Conservation (phyloP, 2,888 invertebrate genomes). For the Chironomus riparius region DNA sequence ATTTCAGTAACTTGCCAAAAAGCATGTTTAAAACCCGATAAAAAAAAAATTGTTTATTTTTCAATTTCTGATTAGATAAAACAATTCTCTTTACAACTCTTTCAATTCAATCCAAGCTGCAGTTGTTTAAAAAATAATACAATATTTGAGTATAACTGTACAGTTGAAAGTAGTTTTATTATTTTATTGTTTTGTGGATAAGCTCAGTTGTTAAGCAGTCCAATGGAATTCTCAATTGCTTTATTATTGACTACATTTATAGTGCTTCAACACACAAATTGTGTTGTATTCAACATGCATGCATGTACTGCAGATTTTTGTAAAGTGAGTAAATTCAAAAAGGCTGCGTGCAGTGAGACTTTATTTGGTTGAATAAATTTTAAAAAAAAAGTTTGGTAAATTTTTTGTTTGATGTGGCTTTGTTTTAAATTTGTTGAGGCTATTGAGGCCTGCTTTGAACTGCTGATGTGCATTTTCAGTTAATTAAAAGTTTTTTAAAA, state of each 20-base stretch:
- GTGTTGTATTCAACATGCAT: conserved; percentile 6
- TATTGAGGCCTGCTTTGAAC: too few relatives aligned
- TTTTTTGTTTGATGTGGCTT: too few relatives aligned
- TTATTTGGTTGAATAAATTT: neutral
- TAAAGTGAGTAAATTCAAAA: neutral
- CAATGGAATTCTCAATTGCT: neutral
- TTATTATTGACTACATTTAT: neutral
- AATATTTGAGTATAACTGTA: too few relatives aligned
- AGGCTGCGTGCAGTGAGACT: too few relatives aligned
- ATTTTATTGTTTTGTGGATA: neutral
- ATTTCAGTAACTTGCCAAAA: neutral
- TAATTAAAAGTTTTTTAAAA: too few relatives aligned
- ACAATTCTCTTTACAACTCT: neutral
- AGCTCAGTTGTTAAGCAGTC: neutral
- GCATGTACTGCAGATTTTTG: conserved; percentile 21
- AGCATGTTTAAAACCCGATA: neutral
- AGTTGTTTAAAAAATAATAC: neutral
- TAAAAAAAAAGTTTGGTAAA: too few relatives aligned
- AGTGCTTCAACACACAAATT: neutral
- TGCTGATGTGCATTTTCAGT: too few relatives aligned
- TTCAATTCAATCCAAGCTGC: neutral
- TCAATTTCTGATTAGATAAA: neutral
- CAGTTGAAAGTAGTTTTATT: neutral
- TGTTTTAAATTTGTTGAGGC: too few relatives aligned
- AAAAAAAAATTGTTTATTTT: neutral